Conservation (phyloP, 35 echinoderm and acorn worm genomes). For the Stichopus chloronotus region DNA sequence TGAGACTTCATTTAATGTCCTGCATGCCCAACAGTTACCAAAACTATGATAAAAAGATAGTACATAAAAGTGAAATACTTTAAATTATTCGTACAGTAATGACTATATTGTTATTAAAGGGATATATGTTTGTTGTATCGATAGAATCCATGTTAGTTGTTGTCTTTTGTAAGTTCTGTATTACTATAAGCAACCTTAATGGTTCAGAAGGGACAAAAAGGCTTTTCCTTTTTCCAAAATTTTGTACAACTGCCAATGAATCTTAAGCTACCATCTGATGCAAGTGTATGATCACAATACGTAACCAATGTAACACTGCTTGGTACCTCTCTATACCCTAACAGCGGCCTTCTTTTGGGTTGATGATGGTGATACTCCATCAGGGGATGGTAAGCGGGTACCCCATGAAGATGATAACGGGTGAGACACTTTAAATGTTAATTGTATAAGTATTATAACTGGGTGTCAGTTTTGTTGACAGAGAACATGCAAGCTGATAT, state of each 20-base stretch:
- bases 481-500: neutral
- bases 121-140: neutral
- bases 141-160: neutral
- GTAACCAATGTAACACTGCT: too few species aligned
- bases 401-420: neutral
- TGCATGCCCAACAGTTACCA: neutral
- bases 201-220: too few species aligned
- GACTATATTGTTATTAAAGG: neutral
- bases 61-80: neutral
- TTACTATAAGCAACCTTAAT: too few species aligned
- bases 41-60: neutral
- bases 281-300: too few species aligned
- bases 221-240: too few species aligned
- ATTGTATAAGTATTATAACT: neutral
- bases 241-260: too few species aligned
- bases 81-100: too few species aligned
- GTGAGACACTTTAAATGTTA: neutral
- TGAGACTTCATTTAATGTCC: constrained; percentile 32
- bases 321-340: too few species aligned
- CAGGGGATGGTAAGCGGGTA: neutral
- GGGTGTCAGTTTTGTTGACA: neutral
- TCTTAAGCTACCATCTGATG: too few species aligned
- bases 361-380: neutral
- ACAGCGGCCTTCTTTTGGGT: constrained; percentile 34
- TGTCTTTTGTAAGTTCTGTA: too few species aligned